These are phyloP conservation scores for Carcinoscorpius rotundicauda DNA, from an alignment of 1,140 invertebrate species.

Conservation along the genomic window DNA sequence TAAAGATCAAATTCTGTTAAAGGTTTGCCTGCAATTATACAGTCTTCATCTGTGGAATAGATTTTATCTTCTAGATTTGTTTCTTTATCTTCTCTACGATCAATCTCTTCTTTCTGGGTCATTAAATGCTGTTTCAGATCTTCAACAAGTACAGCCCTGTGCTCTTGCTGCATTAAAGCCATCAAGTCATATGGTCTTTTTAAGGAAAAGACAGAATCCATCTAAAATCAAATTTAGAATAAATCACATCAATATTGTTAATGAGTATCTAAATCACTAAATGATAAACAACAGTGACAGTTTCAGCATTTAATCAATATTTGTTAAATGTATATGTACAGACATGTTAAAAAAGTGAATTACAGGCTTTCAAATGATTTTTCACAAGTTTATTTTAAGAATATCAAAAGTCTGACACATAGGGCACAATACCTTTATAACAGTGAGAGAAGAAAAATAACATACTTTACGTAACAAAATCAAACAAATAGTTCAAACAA, in stretches of 20 bases:
- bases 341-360: background rate
- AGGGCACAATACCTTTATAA: too few species aligned
- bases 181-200: conserved; percentile 63
- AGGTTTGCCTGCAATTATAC: conserved; percentile 47
- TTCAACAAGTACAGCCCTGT: conserved; percentile 47
- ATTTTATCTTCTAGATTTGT: conserved; percentile 49
- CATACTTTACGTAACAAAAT: background rate
- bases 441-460: too few species aligned
- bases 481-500: background rate
- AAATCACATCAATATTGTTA: background rate
- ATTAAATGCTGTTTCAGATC: conserved; percentile 51
- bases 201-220: conserved; percentile 62
- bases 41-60: conserved; percentile 50
- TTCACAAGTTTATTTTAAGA: background rate
- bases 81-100: conserved; percentile 33
- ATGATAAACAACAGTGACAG: background rate
- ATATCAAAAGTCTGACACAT: background rate
- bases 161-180: conserved; percentile 67
- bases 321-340: background rate
- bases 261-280: background rate
- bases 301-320: background rate
- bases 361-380: background rate
- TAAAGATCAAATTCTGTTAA: conserved; percentile 55
- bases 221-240: conserved; percentile 28
- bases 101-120: conserved; percentile 48